Base-by-base conservation (phyloP, 2,113 vertebrate genomes). In the Morone saxatilis region DNA sequence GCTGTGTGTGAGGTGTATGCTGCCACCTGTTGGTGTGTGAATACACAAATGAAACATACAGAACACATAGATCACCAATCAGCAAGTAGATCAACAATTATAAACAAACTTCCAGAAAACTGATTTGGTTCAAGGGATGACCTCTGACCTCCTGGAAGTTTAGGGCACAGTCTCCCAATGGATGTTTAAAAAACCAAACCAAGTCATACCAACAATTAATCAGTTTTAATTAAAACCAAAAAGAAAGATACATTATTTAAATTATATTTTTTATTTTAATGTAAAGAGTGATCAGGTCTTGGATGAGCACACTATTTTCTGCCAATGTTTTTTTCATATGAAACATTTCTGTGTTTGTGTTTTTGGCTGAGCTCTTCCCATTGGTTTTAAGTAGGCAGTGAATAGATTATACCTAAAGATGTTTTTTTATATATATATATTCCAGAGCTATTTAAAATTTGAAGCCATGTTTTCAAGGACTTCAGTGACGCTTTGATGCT, bases 11-110 rank as follows among this genome's bases (percentile, higher is more conserved):
- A 82, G 41, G 70, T 22, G 73, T 63, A 50, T 91, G 78, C 73
- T 87, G 92, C 91, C 93, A 87, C 86, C 94, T 94, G 85, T 38
- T 89, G 93, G 90, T 68, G n/a, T 43, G 0, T 43, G 11, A 10
- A 63, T 0, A 40, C 38, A 65, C 38, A 43, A 2, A 13, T 1
- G 2, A 17, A 9, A 71, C 20, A 36, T 12, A 48, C 22, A 12
- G 20, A 5, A 16, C n/a, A 31, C 11, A 57, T 7, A 25, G 0
- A 11, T 45, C 9, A 38, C 47, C 43, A 7, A 8, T 47, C 20
- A 71, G n/a, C 1, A 63, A 36, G 6, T 10, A 17, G 7, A 56
- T 4, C 6, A 31, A 31, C 31, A 31, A 31, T 31, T 4, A 38
- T 19, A 0, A 4, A 54, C 6, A 13, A 17, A 36, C 22, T 12